Evolutionary conservation across 2,797 vertebrate species (phyloP), one percentile per base, ranked within the genome.

Genomic region (Xiphorhynchus erythropygius): DNA sequence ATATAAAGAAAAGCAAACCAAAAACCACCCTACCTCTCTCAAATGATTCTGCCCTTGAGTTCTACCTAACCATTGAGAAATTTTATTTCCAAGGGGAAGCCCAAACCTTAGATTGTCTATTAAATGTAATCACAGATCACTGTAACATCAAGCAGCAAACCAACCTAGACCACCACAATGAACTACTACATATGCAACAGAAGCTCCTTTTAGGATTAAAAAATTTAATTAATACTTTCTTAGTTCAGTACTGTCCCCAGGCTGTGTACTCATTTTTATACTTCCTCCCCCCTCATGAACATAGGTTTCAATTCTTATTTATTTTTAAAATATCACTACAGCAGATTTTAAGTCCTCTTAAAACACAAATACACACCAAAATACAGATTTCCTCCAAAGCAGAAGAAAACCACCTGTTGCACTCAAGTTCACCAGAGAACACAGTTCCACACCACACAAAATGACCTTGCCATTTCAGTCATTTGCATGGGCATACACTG

Each of bases 31-130:
- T 41, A 60, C 35, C 12, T 52, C 55, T 83, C 86, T 65, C 69
- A 86, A 73, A 92, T 7, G 63, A 41, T 81, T 84, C 68, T 49
- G 32, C 55, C 68, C 47, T 78, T 81, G 87, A 84, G 53, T 78
- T 94, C 63, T 37, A 71, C 89, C 85, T 63, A 81, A 93, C 33
- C 30, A 86, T 5, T 47, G 46, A 96, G 68, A 95, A 92, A 83
- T 76, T 80, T 82, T 60, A 89, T 89, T 89, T 94, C 92, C 90
- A 86, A 53, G 94, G 93, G 93, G 83, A 95, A 96, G 42, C 35
- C 93, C 89, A 75, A 85, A 84, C 73, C 64, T 71, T 35, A 69
- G 64, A 71, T 37, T 68, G 50, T 57, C 60, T 67, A 30, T 28
- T 80, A 85, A 85, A 81, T 5, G 3, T 62, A 62, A 95, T 49